A percentile compares a stretch with the other conserved stretches of the same genome.
Conservation (phyloP, 2,888 invertebrate species). For the Lacanobia wlatinum region DNA sequence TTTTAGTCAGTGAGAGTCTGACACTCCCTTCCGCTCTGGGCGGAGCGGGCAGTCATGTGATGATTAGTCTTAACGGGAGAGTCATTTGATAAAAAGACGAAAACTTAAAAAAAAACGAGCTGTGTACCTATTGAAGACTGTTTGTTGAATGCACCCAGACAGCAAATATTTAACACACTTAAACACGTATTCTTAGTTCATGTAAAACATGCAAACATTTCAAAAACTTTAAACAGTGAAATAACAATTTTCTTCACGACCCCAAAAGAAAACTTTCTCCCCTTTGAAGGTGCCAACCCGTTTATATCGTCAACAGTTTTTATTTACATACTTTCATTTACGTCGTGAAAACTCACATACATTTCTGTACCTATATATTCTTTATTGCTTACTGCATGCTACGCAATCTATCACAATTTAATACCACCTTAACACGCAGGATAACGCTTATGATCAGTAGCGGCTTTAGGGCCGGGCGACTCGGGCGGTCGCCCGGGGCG, state of each 20-base stretch:
- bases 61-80: no score
- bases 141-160: background rate
- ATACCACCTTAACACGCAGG: slow-evolving; percentile 55
- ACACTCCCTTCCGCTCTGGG: no score
- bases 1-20: no score
- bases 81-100: no score
- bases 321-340: slow-evolving; percentile 24
- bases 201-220: background rate
- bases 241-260: background rate
- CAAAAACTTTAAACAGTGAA: background rate
- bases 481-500: no score
- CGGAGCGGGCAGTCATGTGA: no score
- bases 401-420: slow-evolving; percentile 44
- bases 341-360: slow-evolving; percentile 29
- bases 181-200: background rate
- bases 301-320: slow-evolving; percentile 15
- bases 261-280: background rate
- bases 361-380: slow-evolving; percentile 14
- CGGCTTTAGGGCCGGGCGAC: no score
- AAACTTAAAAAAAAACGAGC: background rate
- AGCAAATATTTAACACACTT: background rate
- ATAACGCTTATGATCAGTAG: slow-evolving; percentile 2
- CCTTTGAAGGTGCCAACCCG: background rate
- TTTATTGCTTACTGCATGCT: slow-evolving; percentile 45
- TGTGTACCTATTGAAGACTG: background rate